phyloP scores from a whole-genome alignment of 2,113 vertebrate species.

The Pomatostomus ruficeps region DNA sequence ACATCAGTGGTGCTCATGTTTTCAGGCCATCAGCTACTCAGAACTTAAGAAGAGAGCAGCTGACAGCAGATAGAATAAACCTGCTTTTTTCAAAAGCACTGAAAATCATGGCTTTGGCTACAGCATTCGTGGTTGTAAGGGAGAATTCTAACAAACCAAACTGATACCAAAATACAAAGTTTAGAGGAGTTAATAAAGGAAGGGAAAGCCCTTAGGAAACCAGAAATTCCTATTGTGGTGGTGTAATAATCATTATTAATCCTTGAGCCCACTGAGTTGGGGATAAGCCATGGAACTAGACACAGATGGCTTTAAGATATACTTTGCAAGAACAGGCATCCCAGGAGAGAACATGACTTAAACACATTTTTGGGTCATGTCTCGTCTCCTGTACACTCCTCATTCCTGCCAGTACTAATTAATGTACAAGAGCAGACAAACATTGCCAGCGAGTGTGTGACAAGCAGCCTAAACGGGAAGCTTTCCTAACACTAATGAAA shows the following conservation, averaged over 20 bases:
- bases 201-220: neutral
- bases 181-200: neutral
- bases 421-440: constrained; percentile 5
- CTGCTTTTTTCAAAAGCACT: neutral
- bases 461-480: neutral
- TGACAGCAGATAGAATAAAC: neutral
- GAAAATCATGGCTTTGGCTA: neutral
- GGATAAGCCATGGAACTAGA: neutral
- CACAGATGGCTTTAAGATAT: neutral
- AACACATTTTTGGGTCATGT: constrained; percentile 16
- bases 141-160: neutral
- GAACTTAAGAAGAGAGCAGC: neutral
- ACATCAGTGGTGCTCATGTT: neutral
- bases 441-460: neutral
- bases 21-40: neutral
- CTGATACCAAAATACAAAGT: neutral
- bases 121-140: neutral
- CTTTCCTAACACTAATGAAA: neutral
- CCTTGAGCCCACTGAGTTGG: neutral
- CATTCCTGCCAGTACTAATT: constrained; percentile 37
- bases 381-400: constrained; percentile 1
- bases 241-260: neutral
- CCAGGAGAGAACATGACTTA: neutral
- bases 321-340: neutral
- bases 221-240: neutral